Conservation (phyloP, 2,888 invertebrate genomes). For the Drosophila bunnanda region DNA sequence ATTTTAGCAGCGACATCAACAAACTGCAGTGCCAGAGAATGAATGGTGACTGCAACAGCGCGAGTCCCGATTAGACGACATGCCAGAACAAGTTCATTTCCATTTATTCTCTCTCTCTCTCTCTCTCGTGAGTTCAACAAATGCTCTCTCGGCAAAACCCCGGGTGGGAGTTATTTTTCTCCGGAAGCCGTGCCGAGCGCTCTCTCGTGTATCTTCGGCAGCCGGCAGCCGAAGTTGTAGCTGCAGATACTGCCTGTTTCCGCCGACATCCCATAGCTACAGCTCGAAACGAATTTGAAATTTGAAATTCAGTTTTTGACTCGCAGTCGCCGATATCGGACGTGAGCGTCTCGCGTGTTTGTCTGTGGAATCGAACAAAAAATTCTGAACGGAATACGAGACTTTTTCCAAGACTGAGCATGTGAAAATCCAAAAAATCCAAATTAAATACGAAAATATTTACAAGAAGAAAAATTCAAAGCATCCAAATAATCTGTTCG, state of each 20-base stretch:
- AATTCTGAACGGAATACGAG: slow-evolving; percentile 64
- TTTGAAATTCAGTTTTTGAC: slow-evolving; percentile 74
- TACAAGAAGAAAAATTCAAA: slow-evolving; percentile 4
- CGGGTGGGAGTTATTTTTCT: slow-evolving; percentile 16
- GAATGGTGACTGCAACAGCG: slow-evolving; percentile 14
- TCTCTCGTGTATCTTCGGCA: slow-evolving; percentile 11
- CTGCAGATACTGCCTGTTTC: slow-evolving; percentile 14
- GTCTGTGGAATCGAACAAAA: slow-evolving; percentile 44
- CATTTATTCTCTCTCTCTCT: slow-evolving; percentile 3
- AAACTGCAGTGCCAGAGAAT: slow-evolving; percentile 16
- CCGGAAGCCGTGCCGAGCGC: slow-evolving; percentile 11
- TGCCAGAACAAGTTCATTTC: slow-evolving; percentile 17
- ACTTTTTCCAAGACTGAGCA: slow-evolving; percentile 60
- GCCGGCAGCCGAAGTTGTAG: slow-evolving; percentile 28
- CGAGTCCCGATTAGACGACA: slow-evolving; percentile 24
- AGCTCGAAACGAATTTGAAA: slow-evolving; percentile 27
- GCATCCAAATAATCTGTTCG: slow-evolving; percentile 2
- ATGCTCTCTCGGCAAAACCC: slow-evolving; percentile 20
- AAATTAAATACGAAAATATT: slow-evolving; percentile 8
- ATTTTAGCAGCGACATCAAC: slow-evolving; percentile 16
- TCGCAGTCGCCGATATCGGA: slow-evolving; percentile 69
- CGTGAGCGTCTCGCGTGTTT: slow-evolving; percentile 67
- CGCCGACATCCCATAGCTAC: slow-evolving; percentile 19
- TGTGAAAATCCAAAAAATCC: slow-evolving; percentile 22
- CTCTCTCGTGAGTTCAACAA: background rate